These are phyloP conservation scores for Chrysemys picta DNA, from an alignment of 2,113 vertebrate species.

Conservation along the genomic window DNA sequence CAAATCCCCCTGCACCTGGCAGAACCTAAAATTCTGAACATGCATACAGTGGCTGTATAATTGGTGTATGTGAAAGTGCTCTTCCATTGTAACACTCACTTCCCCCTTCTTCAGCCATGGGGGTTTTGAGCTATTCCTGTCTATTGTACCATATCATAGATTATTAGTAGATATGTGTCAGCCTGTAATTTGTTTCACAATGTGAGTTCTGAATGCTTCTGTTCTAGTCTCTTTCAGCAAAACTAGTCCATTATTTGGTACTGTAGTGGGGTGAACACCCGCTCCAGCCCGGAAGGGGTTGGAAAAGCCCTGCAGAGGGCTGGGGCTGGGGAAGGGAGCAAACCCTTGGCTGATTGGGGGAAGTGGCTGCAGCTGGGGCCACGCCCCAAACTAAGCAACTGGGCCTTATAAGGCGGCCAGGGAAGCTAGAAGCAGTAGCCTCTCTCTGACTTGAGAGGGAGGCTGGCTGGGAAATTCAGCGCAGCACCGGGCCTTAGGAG, in stretches of 20 bases:
- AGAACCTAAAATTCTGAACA: fast-evolving
- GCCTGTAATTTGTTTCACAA: slow-evolving; percentile 46
- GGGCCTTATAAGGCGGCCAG: no score
- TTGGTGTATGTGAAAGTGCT: background rate
- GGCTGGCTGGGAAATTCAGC: no score
- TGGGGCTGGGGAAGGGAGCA: no score
- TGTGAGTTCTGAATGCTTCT: background rate
- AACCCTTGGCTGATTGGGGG: no score
- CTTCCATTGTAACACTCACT: background rate
- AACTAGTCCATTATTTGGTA: slow-evolving; percentile 19
- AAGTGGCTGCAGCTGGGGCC: no score
- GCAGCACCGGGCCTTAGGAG: no score
- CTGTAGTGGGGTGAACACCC: no score
- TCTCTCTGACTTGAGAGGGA: no score
- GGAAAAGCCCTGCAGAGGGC: no score
- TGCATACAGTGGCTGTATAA: fast-evolving
- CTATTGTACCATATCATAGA: background rate
- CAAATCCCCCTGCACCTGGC: fast-evolving
- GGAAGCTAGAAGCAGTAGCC: no score
- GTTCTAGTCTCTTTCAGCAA: slow-evolving; percentile 22
- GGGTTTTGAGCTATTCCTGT: slow-evolving; percentile 50
- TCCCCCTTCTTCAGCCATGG: slow-evolving; percentile 2
- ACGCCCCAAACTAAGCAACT: no score
- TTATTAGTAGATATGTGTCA: slow-evolving; percentile 16
- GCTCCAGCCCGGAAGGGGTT: no score